phyloP scores from a whole-genome alignment of 2,888 invertebrate species.

The Rotaria magnacalcarata region DNA sequence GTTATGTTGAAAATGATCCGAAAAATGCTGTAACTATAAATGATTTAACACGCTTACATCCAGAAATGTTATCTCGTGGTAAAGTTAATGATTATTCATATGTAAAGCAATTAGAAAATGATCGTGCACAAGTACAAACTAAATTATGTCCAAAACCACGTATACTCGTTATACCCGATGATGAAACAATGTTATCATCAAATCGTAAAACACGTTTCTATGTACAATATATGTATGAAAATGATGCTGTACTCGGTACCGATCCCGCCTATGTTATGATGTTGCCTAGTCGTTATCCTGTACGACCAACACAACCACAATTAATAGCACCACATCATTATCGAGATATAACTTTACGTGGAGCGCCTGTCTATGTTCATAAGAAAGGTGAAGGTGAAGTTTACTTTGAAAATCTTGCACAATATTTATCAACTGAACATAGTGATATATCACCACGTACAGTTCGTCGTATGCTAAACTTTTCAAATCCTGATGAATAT shows the following conservation, averaged over 20 bases:
- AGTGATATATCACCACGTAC: constrained; percentile 41
- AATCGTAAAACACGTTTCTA: constrained; percentile 43
- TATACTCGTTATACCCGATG: constrained; percentile 43
- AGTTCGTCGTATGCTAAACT: constrained; percentile 42
- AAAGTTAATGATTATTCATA: neutral
- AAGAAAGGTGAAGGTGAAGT: constrained; percentile 40
- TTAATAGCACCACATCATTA: constrained; percentile 40
- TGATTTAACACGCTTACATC: neutral
- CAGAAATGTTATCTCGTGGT: neutral
- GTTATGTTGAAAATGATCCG: constrained; percentile 26
- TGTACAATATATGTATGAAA: constrained; percentile 44
- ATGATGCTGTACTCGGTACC: constrained; percentile 43
- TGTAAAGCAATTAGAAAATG: constrained; percentile 20
- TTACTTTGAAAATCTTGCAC: constrained; percentile 45
- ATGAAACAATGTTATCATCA: constrained; percentile 43
- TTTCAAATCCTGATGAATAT: constrained; percentile 37
- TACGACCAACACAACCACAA: constrained; percentile 39
- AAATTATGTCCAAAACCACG: constrained; percentile 36
- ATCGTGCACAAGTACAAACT: constrained; percentile 27
- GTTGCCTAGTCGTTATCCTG: constrained; percentile 43
- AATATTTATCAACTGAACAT: constrained; percentile 40
- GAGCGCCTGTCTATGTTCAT: constrained; percentile 45
- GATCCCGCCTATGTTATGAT: constrained; percentile 44
- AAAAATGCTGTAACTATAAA: neutral
- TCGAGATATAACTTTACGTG: constrained; percentile 37